Percentiles rank a stretch among this genome's conserved stretches.
Conservation (phyloP, 1,140 invertebrate species). For the Teleogryllus occipitalis region DNA sequence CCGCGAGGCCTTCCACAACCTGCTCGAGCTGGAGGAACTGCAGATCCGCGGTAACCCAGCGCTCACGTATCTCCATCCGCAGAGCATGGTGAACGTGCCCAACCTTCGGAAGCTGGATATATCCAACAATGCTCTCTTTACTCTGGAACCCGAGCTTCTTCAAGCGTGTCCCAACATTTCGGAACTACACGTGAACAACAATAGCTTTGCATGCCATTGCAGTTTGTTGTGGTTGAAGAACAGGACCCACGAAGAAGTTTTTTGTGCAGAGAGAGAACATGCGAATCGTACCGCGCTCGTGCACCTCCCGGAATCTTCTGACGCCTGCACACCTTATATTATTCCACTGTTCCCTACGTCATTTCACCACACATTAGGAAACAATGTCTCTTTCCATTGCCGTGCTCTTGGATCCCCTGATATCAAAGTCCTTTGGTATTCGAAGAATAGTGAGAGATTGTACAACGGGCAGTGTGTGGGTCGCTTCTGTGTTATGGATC, state of each 20-base stretch:
- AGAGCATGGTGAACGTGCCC: constrained; percentile 19
- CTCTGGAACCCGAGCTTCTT: constrained; percentile 20
- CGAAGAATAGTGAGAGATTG: constrained; percentile 12
- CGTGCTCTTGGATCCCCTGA: constrained; percentile 22
- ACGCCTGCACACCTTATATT: constrained; percentile 20
- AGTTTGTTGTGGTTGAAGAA: constrained; percentile 22
- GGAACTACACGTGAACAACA: constrained; percentile 18
- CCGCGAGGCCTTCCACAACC: constrained; percentile 19
- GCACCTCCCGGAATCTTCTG: constrained; percentile 10
- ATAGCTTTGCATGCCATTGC: constrained; percentile 23
- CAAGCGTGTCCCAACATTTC: not conserved
- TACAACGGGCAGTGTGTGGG: constrained; percentile 19
- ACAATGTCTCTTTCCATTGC: constrained; percentile 22
- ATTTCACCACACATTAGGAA: constrained; percentile 20
- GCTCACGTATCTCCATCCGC: constrained; percentile 22
- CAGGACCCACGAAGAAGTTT: constrained; percentile 10
- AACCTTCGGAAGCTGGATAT: constrained; percentile 19
- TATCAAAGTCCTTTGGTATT: constrained; percentile 18
- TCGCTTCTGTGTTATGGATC: constrained; percentile 17
- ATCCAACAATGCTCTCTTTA: constrained; percentile 19
- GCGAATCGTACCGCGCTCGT: constrained; percentile 7
- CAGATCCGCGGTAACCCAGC: constrained; percentile 19
- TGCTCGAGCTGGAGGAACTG: constrained; percentile 20
- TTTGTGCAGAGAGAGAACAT: constrained; percentile 18
- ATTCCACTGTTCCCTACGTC: constrained; percentile 20